These are phyloP conservation scores for Gallinago nigripennis DNA, from an alignment of 2,797 vertebrate genomes.

Conservation along the genomic window DNA sequence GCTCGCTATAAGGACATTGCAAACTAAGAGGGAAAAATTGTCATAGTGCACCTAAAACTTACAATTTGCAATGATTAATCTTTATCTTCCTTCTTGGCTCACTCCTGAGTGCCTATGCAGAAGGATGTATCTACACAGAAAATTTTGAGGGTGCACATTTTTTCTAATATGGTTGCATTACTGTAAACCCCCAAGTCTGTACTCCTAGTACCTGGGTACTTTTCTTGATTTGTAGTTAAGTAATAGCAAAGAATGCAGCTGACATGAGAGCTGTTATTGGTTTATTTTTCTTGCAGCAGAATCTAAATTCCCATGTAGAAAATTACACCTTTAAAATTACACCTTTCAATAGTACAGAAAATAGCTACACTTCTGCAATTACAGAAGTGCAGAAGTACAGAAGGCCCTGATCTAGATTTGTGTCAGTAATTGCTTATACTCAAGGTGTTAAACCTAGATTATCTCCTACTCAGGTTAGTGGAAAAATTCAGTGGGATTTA, in stretches of 20 bases:
- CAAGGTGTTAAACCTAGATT: background rate
- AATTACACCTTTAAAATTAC: background rate
- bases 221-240: background rate
- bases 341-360: background rate
- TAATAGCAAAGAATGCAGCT: background rate
- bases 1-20: background rate
- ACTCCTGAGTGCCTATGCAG: background rate
- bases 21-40: background rate
- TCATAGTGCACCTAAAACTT: background rate
- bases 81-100: background rate
- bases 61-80: background rate
- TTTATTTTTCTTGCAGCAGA: background rate
- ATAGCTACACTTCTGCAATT: background rate
- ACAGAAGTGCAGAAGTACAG: too few species aligned
- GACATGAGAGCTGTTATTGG: background rate
- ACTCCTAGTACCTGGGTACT: background rate
- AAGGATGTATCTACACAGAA: background rate
- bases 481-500: background rate
- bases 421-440: background rate
- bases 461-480: background rate
- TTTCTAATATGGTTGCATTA: background rate
- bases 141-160: background rate
- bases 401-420: too few species aligned
- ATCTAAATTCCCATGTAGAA: background rate
- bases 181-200: background rate